Conservation (phyloP, 2,797 vertebrate species). For the Zenarchopterus dispar region DNA sequence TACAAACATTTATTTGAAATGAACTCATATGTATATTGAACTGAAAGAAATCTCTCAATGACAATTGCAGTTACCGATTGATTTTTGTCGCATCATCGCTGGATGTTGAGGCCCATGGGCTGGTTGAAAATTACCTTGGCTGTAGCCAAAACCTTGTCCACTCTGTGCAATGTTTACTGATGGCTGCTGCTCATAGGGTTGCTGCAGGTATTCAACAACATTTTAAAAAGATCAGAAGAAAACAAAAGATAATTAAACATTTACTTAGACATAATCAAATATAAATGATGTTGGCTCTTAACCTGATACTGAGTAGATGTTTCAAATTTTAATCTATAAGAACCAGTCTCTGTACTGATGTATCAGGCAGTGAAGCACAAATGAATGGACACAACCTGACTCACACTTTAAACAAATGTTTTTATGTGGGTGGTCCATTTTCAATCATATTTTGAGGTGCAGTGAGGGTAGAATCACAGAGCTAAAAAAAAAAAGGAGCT, state of each 20-base stretch:
- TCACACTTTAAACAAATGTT: conserved; percentile 59
- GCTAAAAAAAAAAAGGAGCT: conserved; percentile 30
- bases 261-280: conserved; percentile 29
- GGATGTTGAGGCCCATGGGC: conserved; percentile 86
- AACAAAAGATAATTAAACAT: conserved; percentile 19
- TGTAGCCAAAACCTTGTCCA: conserved; percentile 85
- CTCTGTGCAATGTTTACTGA: conserved; percentile 77
- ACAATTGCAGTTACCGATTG: conserved; percentile 84
- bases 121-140: conserved; percentile 89
- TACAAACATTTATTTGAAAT: conserved; percentile 7
- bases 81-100: conserved; percentile 92
- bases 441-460: conserved; percentile 64
- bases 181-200: conserved; percentile 87
- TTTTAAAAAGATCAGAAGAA: conserved; percentile 19
- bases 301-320: conserved; percentile 32
- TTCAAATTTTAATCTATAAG: conserved; percentile 13
- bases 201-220: conserved; percentile 69
- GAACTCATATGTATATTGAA: not conserved
- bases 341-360: conserved; percentile 19
- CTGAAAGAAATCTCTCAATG: conserved; percentile 1
- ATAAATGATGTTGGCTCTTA: conserved; percentile 15
- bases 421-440: conserved; percentile 66
- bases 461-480: conserved; percentile 50
- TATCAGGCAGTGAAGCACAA: conserved; percentile 31
- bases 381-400: conserved; percentile 67